Conservation (phyloP, 2,797 vertebrate species). For the Decapterus maruadsi region DNA sequence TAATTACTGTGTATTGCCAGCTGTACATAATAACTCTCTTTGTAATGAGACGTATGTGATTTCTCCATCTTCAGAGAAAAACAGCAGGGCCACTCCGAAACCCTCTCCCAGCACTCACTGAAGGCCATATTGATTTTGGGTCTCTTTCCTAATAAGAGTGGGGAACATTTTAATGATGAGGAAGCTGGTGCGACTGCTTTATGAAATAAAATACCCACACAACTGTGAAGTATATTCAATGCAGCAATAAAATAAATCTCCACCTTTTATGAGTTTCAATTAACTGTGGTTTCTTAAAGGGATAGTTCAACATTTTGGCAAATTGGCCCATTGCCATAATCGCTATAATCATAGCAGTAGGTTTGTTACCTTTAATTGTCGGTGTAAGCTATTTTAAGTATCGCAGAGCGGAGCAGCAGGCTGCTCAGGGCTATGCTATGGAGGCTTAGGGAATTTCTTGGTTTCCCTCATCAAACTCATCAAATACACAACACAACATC, state of each 20-base stretch:
- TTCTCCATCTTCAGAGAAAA: constrained; percentile 25
- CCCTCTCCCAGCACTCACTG: constrained; percentile 16
- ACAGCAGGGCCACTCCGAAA: constrained; percentile 18
- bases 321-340: too few species aligned
- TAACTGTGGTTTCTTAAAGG: constrained; percentile 28
- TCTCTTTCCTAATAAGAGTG: constrained; percentile 50
- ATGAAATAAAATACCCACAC: constrained; percentile 45
- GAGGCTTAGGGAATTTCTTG: too few species aligned
- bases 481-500: too few species aligned
- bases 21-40: constrained; percentile 33
- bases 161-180: constrained; percentile 54
- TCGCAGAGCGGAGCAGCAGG: too few species aligned
- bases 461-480: too few species aligned
- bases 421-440: too few species aligned
- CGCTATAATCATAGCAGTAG: too few species aligned
- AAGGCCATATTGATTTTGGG: constrained; percentile 57
- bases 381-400: too few species aligned
- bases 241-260: constrained; percentile 22
- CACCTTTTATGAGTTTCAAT: constrained; percentile 23
- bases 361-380: too few species aligned
- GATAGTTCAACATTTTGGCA: too few species aligned
- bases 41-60: constrained; percentile 44
- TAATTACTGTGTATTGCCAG: constrained; percentile 35
- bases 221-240: constrained; percentile 40
- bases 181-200: constrained; percentile 45